These are phyloP conservation scores for Anguilla rostrata DNA, from an alignment of 2,113 vertebrate species.

Conservation along the genomic window DNA sequence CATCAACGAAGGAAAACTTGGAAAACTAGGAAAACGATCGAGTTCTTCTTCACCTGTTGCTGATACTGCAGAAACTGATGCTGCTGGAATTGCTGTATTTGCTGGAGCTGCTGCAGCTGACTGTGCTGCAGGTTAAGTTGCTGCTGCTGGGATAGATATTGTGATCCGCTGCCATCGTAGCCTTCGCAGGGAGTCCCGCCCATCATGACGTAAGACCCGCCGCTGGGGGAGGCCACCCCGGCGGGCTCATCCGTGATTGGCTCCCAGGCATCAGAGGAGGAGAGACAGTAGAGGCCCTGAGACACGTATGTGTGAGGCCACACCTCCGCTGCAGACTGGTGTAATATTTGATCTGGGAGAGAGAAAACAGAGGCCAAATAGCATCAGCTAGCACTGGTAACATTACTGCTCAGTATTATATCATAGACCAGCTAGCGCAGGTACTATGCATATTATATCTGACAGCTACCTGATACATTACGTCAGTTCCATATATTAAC, in stretches of 20 bases:
- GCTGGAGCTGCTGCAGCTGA: conserved; percentile 73
- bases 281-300: conserved; percentile 96
- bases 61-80: conserved; percentile 77
- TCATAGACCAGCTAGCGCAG: no score
- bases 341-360: conserved; percentile 80
- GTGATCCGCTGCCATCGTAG: conserved; percentile 62
- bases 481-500: no score
- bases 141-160: conserved; percentile 69
- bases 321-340: conserved; percentile 82
- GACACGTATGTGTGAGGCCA: conserved; percentile 97
- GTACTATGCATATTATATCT: no score
- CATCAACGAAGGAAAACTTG: background rate
- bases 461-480: no score
- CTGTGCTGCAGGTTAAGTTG: conserved; percentile 68
- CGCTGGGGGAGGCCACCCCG: conserved; percentile 82
- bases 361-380: background rate
- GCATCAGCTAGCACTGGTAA: background rate
- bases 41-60: conserved; percentile 61
- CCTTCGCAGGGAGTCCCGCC: conserved; percentile 59
- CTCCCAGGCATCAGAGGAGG: conserved; percentile 95
- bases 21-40: background rate
- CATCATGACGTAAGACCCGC: conserved; percentile 79
- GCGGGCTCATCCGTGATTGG: conserved; percentile 87
- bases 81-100: conserved; percentile 77
- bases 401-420: no score